These are phyloP conservation scores for Athrips mouffetella DNA, from an alignment of 2,888 invertebrate species.

Conservation along the genomic window DNA sequence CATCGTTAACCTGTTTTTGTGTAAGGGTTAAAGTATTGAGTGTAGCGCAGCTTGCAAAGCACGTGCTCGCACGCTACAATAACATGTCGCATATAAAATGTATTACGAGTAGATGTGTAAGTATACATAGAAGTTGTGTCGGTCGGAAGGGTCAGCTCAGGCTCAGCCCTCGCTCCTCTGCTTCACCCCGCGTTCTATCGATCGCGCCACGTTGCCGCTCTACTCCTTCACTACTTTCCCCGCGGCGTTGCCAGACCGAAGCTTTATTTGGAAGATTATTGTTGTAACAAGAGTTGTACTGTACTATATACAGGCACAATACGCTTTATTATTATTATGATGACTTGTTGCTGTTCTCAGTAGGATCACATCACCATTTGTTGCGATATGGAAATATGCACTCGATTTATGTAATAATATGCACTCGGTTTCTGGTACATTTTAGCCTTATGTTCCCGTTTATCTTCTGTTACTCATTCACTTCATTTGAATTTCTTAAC, in stretches of 20 bases:
- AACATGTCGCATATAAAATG: slow-evolving; percentile 8
- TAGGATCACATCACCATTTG: slow-evolving; percentile 12
- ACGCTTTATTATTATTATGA: slow-evolving; percentile 35
- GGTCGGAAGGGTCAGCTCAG: slow-evolving; percentile 58
- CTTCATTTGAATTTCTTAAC: no score
- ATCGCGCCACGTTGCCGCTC: slow-evolving; percentile 52
- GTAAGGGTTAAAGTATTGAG: not conserved
- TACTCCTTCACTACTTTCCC: slow-evolving; percentile 53
- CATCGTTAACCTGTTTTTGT: slow-evolving; percentile 10
- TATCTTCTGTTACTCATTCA: not conserved
- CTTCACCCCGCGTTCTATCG: slow-evolving; percentile 39
- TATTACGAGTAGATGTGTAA: slow-evolving; percentile 1
- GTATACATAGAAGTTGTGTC: slow-evolving; percentile 24
- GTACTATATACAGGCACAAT: slow-evolving; percentile 7
- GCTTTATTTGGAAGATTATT: slow-evolving; percentile 49
- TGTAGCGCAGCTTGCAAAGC: not conserved
- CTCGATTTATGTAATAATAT: slow-evolving; percentile 2
- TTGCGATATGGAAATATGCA: not conserved
- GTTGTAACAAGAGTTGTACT: slow-evolving; percentile 30
- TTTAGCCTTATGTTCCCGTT: not conserved
- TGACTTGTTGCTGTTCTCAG: slow-evolving; percentile 52
- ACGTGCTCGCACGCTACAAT: slow-evolving; percentile 17
- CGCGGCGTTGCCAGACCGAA: slow-evolving; percentile 58
- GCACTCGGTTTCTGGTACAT: slow-evolving; percentile 5
- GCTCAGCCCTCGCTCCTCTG: slow-evolving; percentile 26